phyloP scores from a whole-genome alignment of 2,888 invertebrate genomes.

The Tryphoninae sp. region DNA sequence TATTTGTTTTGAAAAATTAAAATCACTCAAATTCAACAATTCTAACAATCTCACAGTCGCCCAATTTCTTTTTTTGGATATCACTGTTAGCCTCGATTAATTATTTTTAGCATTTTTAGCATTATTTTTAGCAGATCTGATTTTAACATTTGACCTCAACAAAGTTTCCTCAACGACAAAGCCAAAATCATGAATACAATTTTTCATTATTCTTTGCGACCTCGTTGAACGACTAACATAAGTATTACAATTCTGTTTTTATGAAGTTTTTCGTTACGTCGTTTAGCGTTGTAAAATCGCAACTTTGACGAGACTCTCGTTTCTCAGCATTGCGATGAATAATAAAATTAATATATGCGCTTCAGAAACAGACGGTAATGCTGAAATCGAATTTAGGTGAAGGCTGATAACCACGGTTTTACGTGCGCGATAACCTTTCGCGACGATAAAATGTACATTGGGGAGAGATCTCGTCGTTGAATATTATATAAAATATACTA shows the following conservation, averaged over 20 bases:
- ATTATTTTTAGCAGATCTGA: too few species aligned
- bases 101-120: too few species aligned
- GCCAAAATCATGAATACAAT: constrained; percentile 7
- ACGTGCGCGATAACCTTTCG: constrained; percentile 67
- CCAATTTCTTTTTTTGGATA: background rate
- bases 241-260: background rate
- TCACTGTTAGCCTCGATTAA: too few species aligned
- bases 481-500: background rate
- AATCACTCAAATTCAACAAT: too few species aligned
- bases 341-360: constrained; percentile 48
- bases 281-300: constrained; percentile 7
- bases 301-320: constrained; percentile 8
- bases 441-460: constrained; percentile 60
- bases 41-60: background rate
- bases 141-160: too few species aligned
- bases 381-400: constrained; percentile 66
- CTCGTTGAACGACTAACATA: background rate
- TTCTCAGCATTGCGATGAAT: constrained; percentile 18
- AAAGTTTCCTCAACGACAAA: background rate
- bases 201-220: background rate
- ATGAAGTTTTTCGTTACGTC: background rate
- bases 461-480: constrained; percentile 18
- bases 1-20: too few species aligned
- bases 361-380: constrained; percentile 34
- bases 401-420: constrained; percentile 66